These are phyloP conservation scores for Bubo scandiacus DNA, from an alignment of 2,113 vertebrate species.

Conservation along the genomic window DNA sequence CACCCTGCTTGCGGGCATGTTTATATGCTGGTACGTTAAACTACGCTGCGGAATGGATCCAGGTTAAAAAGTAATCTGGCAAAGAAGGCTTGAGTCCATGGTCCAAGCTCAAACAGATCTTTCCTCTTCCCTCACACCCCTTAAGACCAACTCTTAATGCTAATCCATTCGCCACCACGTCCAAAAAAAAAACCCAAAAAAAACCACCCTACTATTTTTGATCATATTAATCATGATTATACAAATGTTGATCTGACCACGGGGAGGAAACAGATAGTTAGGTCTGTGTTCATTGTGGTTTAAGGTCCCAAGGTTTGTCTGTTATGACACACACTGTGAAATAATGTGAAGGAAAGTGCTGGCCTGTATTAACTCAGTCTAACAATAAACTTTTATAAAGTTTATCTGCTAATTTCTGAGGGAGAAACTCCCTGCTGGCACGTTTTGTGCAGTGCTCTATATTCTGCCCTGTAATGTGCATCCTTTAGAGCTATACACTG, in stretches of 20 bases:
- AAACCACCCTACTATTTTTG: background rate
- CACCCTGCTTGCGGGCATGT: background rate
- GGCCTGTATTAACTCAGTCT: background rate
- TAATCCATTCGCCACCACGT: background rate
- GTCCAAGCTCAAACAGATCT: background rate
- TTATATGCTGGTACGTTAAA: background rate
- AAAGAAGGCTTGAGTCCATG: background rate
- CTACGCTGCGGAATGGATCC: background rate
- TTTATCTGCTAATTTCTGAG: background rate
- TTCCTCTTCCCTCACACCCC: background rate
- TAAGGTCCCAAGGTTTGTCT: background rate
- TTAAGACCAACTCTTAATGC: background rate
- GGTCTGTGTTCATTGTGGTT: background rate
- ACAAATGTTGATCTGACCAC: background rate
- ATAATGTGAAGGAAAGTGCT: background rate
- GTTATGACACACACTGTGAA: rapidly evolving
- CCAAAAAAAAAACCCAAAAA: background rate
- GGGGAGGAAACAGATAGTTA: background rate
- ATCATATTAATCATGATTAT: background rate
- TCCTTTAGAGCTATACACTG: background rate
- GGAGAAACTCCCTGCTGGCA: background rate
- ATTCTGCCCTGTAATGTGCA: background rate
- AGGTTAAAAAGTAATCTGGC: background rate
- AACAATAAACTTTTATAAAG: background rate
- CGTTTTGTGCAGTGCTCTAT: background rate